Percentiles rank a stretch among this genome's conserved stretches.
Conservation (phyloP, 2,797 vertebrate genomes). For the Ceyx erithaca region DNA sequence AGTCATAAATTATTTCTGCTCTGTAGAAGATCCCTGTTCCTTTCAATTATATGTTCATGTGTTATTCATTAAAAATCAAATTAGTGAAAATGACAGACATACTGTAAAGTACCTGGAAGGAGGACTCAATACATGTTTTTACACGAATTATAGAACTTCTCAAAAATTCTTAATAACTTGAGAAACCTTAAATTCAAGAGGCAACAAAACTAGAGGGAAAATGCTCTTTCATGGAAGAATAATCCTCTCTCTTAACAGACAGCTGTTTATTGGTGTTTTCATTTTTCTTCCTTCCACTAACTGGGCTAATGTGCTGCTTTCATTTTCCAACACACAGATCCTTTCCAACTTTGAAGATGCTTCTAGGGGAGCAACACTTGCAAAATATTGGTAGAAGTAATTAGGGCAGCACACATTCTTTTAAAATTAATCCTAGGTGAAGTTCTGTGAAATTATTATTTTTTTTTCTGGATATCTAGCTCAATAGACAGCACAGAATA, state of each 20-base stretch:
- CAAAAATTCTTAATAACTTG: neutral
- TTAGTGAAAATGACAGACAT: neutral
- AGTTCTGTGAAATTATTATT: neutral
- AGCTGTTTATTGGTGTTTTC: neutral
- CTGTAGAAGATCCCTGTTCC: neutral
- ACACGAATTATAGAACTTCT: neutral
- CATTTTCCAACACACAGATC: neutral
- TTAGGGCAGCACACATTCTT: neutral
- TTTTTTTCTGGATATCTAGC: neutral
- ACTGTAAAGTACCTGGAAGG: neutral
- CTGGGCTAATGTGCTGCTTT: rapidly evolving
- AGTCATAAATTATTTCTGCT: neutral
- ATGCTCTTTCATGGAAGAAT: neutral
- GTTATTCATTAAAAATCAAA: neutral
- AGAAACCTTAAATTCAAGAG: neutral
- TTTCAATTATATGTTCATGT: neutral
- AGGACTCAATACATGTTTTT: neutral
- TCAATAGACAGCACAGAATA: neutral
- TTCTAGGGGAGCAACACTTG: neutral
- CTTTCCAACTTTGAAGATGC: neutral
- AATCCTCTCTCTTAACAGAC: neutral
- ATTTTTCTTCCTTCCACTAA: neutral
- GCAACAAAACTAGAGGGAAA: neutral
- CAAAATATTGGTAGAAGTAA: neutral
- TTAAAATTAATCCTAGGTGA: neutral